A percentile compares a stretch with the other conserved stretches of the same genome.
Conservation (phyloP, 2,888 invertebrate species). For the Drosophila falleni region DNA sequence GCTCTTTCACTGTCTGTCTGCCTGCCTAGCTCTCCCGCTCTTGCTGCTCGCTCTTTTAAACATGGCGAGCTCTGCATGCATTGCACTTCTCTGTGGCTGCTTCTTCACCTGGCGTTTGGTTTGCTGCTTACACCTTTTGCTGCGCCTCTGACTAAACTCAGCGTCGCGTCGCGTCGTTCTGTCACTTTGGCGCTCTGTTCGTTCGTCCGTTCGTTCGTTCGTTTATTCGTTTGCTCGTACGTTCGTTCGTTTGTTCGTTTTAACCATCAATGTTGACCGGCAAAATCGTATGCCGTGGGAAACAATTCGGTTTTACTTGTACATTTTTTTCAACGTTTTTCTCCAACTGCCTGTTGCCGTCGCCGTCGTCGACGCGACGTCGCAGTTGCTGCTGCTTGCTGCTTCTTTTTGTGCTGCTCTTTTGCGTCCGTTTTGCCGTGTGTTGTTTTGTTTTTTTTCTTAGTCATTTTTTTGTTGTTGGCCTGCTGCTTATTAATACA, state of each 20-base stretch:
- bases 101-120: conserved; percentile 79
- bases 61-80: conserved; percentile 66
- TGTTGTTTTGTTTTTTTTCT: conserved; percentile 57
- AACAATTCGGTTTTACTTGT: conserved; percentile 86
- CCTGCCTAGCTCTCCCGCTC: conserved; percentile 15
- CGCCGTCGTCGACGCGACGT: conserved; percentile 52
- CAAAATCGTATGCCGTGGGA: conserved; percentile 86
- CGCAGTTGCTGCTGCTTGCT: conserved; percentile 45
- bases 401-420: conserved; percentile 69
- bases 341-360: conserved; percentile 59
- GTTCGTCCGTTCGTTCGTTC: conserved; percentile 36
- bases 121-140: conserved; percentile 75
- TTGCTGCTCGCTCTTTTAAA: conserved; percentile 48
- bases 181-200: conserved; percentile 49
- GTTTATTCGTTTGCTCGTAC: conserved; percentile 34
- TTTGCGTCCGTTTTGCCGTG: conserved; percentile 74
- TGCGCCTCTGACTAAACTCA: conserved; percentile 47
- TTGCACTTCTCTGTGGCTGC: conserved; percentile 55
- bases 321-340: conserved; percentile 75
- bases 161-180: conserved; percentile 29
- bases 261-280: conserved; percentile 86
- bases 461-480: conserved; percentile 32
- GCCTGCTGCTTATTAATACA: conserved; percentile 79
- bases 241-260: conserved; percentile 57
- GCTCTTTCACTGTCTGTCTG: conserved; percentile 8